Base-by-base conservation (phyloP, 2,113 vertebrate genomes). In the Crocuta crocuta region DNA sequence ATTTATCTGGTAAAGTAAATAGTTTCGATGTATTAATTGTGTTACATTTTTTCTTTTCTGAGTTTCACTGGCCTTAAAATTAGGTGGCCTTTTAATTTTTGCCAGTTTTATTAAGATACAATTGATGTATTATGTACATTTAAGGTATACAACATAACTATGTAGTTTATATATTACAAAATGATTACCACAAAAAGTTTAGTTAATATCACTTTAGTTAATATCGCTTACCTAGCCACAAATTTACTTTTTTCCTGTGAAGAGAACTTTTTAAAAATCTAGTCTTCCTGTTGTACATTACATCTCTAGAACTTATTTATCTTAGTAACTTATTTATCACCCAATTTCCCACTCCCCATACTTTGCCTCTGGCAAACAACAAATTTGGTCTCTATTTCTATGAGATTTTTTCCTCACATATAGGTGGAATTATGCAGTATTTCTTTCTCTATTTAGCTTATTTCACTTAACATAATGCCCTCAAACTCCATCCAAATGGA, bases 1-100 rank as follows among this genome's bases (percentile, higher is more conserved):
- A 89, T 96, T 95, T 97, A 89, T 85, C 76, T 94, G 15, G 43
- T 71, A 65, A 96, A 86, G 91, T 79, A 83, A 45, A 65, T 23
- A 55, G n/a, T 88, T 82, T 71, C 91, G 23, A 70, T 71, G 13
- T 65, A n/a, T 70, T 80, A 89, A 82, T 43, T 83, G 11, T 5
- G 58, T 88, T 92, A 39, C 23, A 66, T 82, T 93, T 90, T 9
- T 12, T 86, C 43, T 90, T 31, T 45, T 81, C 93, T 82, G 58
- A 17, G 73, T 90, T 89, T 95, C 63, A 90, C 48, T 39, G 6
- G 31, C 71, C 33, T 91, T 83, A n/a, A 71, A 97, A 65, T 84
- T 23, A 35, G 70, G 9, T 82, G 26, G 9, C 58, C 24, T 95
- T 66, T 79, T 33, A 68, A 43, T 21, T 31, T 61, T 66, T 68